Percentiles rank a stretch among this genome's conserved stretches.
Conservation (phyloP, 2,888 invertebrate species). For the Rugalucina vietnamica region DNA sequence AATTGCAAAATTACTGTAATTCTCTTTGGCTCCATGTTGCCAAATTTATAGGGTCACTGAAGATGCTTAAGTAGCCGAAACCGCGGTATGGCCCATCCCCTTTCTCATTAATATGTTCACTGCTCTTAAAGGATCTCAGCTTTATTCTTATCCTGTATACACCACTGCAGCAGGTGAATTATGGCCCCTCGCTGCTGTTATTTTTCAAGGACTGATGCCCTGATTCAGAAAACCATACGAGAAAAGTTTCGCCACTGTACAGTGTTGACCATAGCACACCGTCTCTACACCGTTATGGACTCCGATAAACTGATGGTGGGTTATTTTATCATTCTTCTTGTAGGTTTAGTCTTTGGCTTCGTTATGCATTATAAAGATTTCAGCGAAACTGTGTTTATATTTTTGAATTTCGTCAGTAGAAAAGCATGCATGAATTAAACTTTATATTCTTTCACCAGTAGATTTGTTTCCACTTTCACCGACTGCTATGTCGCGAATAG, state of each 20-base stretch:
- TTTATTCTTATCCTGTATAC: too few species aligned
- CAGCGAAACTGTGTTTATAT: not conserved
- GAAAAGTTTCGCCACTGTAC: slow-evolving; percentile 92
- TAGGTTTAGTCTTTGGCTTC: not conserved
- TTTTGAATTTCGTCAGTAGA: not conserved
- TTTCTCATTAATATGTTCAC: too few species aligned
- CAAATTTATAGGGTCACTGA: too few species aligned
- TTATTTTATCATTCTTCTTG: not conserved
- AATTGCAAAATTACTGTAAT: too few species aligned
- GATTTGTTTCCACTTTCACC: not conserved
- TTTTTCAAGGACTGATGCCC: slow-evolving; percentile 89
- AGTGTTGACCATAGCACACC: slow-evolving; percentile 95
- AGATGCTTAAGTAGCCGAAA: too few species aligned
- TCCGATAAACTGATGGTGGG: slow-evolving; percentile 87
- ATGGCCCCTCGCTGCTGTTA: not conserved
- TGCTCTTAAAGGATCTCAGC: too few species aligned
- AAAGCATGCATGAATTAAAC: not conserved
- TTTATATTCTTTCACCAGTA: not conserved
- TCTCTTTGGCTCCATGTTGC: too few species aligned
- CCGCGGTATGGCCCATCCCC: too few species aligned
- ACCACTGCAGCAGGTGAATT: not conserved
- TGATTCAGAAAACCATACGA: slow-evolving; percentile 93
- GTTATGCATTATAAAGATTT: not conserved
- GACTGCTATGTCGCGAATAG: not conserved
- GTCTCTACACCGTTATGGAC: slow-evolving; percentile 96